These are phyloP conservation scores for Caloenas nicobarica DNA, from an alignment of 2,113 vertebrate genomes.

Conservation along the genomic window DNA sequence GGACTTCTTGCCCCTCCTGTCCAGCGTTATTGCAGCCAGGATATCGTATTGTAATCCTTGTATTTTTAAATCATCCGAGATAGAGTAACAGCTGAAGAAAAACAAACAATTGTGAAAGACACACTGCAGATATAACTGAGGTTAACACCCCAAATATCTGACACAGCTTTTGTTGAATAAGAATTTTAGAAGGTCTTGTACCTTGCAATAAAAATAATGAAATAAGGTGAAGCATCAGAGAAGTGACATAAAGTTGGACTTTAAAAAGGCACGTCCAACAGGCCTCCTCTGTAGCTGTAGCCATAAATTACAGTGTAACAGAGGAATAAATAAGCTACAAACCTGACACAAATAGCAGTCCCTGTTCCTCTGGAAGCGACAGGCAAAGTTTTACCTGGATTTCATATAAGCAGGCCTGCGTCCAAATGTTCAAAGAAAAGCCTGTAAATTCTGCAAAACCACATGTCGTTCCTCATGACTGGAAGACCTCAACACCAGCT, in stretches of 20 bases:
- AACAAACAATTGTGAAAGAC: background rate
- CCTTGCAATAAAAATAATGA: background rate
- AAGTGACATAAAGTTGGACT: background rate
- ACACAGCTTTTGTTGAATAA: background rate
- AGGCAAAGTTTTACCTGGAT: background rate
- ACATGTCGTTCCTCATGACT: rapidly evolving
- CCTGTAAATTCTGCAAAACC: background rate
- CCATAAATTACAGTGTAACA: background rate
- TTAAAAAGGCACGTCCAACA: background rate
- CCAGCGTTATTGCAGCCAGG: background rate
- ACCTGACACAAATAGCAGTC: background rate
- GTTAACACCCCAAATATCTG: background rate
- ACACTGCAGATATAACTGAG: background rate
- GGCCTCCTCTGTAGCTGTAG: background rate
- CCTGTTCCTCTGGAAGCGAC: background rate
- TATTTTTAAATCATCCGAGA: background rate
- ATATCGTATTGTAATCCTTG: background rate
- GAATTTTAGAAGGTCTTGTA: background rate
- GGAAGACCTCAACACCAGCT: background rate
- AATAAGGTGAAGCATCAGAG: background rate
- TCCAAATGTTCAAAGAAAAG: background rate
- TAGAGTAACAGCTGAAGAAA: background rate
- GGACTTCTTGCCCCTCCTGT: background rate
- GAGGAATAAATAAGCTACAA: background rate
- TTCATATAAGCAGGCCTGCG: background rate